Conservation (phyloP, 2,888 invertebrate species). For the Choreutis nemorana region DNA sequence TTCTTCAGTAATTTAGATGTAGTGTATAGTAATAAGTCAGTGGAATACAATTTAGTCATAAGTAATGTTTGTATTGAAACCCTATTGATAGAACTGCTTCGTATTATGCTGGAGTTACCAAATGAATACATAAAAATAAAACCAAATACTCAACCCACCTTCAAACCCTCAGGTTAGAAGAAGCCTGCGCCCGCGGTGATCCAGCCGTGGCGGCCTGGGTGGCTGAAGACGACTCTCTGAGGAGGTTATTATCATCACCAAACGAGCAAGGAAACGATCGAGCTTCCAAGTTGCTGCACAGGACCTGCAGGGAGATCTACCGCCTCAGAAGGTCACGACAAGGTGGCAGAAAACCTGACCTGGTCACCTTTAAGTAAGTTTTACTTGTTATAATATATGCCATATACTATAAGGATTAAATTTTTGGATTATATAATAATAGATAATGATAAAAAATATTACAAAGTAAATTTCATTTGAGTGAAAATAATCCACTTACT, state of each 20-base stretch:
- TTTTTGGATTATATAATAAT: too few relatives aligned
- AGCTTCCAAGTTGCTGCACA: constrained; percentile 84
- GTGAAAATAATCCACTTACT: too few relatives aligned
- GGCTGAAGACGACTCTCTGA: constrained; percentile 86
- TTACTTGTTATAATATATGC: neutral
- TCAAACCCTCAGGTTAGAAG: constrained; percentile 72
- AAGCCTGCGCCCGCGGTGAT: constrained; percentile 84
- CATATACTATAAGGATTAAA: neutral
- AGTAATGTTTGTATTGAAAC: too few relatives aligned
- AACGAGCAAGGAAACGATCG: constrained; percentile 71
- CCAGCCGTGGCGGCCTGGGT: constrained; percentile 85
- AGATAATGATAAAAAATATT: too few relatives aligned
- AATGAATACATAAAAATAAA: too few relatives aligned
- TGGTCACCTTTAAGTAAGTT: constrained; percentile 91
- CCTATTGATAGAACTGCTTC: too few relatives aligned
- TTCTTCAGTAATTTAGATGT: neutral
- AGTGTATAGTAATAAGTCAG: too few relatives aligned
- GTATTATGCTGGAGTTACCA: too few relatives aligned
- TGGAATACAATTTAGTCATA: too few relatives aligned
- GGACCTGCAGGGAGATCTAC: constrained; percentile 91
- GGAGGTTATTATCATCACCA: constrained; percentile 66
- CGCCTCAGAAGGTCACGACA: constrained; percentile 86
- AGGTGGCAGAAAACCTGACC: constrained; percentile 88
- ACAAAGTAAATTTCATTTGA: too few relatives aligned
- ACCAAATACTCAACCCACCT: constrained; percentile 9